Percentiles rank a stretch among this genome's conserved stretches.
Conservation (phyloP, 1,140 invertebrate species). For the Eriocheir sinensis region DNA sequence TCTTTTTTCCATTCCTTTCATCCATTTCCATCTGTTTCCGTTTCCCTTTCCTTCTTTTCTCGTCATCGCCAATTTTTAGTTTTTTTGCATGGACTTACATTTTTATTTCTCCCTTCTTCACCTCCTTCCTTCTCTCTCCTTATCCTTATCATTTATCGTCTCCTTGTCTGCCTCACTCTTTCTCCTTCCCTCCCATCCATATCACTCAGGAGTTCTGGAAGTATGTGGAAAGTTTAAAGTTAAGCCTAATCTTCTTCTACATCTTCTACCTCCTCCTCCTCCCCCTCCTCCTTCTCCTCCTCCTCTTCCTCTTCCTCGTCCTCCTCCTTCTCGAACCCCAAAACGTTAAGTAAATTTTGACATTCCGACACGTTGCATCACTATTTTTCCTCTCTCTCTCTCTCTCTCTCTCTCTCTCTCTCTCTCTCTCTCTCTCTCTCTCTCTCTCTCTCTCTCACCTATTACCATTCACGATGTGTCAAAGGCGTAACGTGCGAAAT, state of each 20-base stretch:
- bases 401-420: neutral
- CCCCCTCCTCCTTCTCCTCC: no score
- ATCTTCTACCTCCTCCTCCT: no score
- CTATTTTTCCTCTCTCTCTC: neutral
- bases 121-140: no score
- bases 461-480: slow-evolving; percentile 13
- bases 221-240: no score
- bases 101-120: no score
- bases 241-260: no score
- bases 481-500: neutral
- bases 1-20: neutral
- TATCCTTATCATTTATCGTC: no score
- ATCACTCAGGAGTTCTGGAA: no score
- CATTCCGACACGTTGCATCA: neutral
- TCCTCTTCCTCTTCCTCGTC: neutral
- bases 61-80: neutral
- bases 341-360: neutral
- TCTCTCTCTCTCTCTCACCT: neutral
- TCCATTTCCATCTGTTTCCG: neutral
- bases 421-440: neutral
- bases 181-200: no score
- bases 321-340: neutral
- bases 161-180: neutral
- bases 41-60: neutral
- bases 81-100: no score